Evolutionary conservation across 2,888 invertebrate genomes (phyloP), one percentile per base, ranked within the genome.

Genomic region (Papilio demoleus): DNA sequence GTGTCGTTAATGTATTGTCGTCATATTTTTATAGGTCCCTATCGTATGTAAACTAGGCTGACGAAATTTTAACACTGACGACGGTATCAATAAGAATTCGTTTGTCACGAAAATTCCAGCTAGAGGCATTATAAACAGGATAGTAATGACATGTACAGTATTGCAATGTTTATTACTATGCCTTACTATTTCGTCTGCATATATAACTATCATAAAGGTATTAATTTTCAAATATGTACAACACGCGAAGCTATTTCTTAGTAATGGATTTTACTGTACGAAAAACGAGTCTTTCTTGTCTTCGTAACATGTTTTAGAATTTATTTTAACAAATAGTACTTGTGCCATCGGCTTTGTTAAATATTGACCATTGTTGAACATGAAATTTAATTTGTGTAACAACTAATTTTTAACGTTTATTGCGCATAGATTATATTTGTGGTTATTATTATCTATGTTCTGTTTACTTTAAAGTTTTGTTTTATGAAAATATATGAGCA

Each of bases 141-240:
- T n/a, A n/a, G n/a, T n/a, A n/a, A n/a, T n/a, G n/a, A n/a, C 38
- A 38, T 4, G 4, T 14, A 38, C n/a, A 14, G 38, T 11, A 38
- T 14, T 40, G 17, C 6, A n/a, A 2, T 40, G 40, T 40, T n/a
- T 40, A 14, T 40, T 40, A n/a, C 6, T 40, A 4, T 4, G n/a
- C n/a, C 8, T 40, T 1, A 40, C 40, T 36, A n/a, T n/a, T n/a
- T n/a, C n/a, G n/a, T n/a, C n/a, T n/a, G n/a, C n/a, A n/a, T n/a
- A n/a, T 31, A 31, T 31, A 31, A 31, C 31, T 31, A 31, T n/a
- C n/a, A n/a, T 45, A 82, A 82, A 84, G 76, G 78, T 76, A 74
- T 75, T 74, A 73, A 69, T 70, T 65, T 67, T 70, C 64, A 70
- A 65, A 65, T 70, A 78, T 74, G 70, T 71, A 70, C 70, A 67